Evolutionary conservation across 35 echinoderm and acorn worm species (phyloP).

Genomic region (Patiria miniata): DNA sequence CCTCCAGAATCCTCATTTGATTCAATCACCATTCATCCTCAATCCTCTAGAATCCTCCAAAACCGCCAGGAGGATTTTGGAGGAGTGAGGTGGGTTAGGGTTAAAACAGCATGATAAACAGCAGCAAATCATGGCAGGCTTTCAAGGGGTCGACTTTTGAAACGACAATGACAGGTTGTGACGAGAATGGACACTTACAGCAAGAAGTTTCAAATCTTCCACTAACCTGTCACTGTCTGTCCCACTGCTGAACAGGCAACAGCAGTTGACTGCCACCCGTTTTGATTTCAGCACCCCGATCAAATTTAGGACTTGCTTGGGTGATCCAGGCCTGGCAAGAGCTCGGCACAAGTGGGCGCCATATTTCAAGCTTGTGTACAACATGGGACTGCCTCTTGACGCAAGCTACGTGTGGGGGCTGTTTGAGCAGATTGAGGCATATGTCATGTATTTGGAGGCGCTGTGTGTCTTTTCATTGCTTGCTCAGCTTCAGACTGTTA

Average conservation of each 20-base stretch:
- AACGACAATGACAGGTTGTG: no score
- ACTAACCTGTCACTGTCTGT: background rate
- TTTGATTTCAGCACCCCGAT: background rate
- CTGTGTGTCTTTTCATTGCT: background rate
- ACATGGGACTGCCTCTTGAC: constrained; percentile 25
- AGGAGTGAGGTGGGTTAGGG: no score
- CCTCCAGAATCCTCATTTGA: no score
- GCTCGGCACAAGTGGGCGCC: background rate
- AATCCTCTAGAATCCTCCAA: no score
- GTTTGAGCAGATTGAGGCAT: no score
- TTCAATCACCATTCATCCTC: no score
- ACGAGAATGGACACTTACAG: no score
- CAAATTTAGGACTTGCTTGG: background rate
- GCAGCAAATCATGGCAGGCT: no score
- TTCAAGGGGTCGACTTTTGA: no score
- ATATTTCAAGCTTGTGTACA: background rate
- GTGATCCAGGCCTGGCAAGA: background rate
- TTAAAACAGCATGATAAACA: no score
- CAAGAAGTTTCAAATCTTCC: background rate
- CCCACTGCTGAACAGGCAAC: background rate
- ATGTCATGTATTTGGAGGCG: background rate
- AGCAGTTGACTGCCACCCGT: background rate
- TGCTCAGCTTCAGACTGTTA: constrained; percentile 15
- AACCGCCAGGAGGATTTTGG: no score
- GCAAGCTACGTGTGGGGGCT: no score